These are phyloP conservation scores for Cactoblastis cactorum DNA, from an alignment of 2,888 invertebrate genomes.

Conservation along the genomic window DNA sequence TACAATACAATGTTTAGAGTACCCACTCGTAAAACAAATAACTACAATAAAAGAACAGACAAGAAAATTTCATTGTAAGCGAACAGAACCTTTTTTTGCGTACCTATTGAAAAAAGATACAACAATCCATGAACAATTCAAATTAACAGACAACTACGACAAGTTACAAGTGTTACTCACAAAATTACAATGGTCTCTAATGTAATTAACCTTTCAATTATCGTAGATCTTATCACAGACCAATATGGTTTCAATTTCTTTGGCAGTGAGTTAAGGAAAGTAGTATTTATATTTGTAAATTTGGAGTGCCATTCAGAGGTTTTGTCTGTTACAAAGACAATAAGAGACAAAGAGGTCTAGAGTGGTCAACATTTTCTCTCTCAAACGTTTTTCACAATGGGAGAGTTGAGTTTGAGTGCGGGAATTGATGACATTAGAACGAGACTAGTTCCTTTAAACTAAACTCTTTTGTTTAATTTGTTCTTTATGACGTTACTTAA, in stretches of 20 bases:
- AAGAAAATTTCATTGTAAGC: conserved; percentile 45
- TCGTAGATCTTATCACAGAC: conserved; percentile 24
- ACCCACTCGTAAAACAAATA: conserved; percentile 39
- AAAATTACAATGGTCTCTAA: conserved; percentile 29
- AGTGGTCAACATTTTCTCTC: conserved; percentile 65
- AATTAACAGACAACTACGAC: conserved; percentile 77
- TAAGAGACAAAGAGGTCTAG: conserved; percentile 63
- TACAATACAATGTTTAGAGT: neutral
- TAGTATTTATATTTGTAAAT: conserved; percentile 29
- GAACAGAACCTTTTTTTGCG: conserved; percentile 50
- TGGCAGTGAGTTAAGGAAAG: conserved; percentile 21
- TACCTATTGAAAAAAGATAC: conserved; percentile 53
- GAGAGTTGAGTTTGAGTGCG: neutral
- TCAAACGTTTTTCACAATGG: conserved; percentile 17
- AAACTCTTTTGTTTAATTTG: no score
- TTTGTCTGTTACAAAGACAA: conserved; percentile 65
- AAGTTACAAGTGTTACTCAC: conserved; percentile 65
- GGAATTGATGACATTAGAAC: no score
- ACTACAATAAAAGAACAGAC: conserved; percentile 48
- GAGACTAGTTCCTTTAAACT: no score
- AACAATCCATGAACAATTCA: conserved; percentile 64
- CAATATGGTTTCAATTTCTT: conserved; percentile 30
- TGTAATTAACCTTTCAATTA: conserved; percentile 4
- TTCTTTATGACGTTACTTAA: no score
- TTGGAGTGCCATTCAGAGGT: conserved; percentile 55